Conservation (phyloP, 1,140 invertebrate genomes). For the Drosophila saltans region DNA sequence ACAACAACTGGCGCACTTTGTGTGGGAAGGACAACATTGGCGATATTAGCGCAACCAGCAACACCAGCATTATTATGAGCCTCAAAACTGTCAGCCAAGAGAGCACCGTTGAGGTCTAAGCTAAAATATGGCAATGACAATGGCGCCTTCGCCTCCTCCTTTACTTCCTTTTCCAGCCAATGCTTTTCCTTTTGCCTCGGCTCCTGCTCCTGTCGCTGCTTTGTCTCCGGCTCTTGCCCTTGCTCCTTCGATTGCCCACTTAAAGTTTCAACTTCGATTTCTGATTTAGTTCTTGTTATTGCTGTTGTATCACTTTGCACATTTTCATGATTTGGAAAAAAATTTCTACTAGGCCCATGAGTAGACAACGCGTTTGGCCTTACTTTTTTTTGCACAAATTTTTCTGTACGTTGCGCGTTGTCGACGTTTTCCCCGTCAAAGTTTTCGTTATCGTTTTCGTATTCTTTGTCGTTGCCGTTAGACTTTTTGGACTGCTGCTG, state of each 20-base stretch:
- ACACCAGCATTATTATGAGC: slow-evolving; percentile 53
- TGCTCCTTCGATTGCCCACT: background rate
- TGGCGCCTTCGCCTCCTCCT: slow-evolving; percentile 55
- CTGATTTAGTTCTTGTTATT: background rate
- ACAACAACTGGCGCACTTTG: slow-evolving; percentile 48
- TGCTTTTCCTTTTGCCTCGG: slow-evolving; percentile 5
- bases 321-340: slow-evolving; percentile 63
- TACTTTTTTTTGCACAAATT: slow-evolving; percentile 69
- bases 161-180: slow-evolving; percentile 1
- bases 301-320: slow-evolving; percentile 55
- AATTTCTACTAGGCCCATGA: slow-evolving; percentile 29
- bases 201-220: background rate
- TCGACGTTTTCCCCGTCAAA: slow-evolving; percentile 45
- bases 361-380: slow-evolving; percentile 37
- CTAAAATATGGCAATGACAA: slow-evolving; percentile 68
- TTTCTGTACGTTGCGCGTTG: slow-evolving; percentile 70
- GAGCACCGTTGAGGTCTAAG: slow-evolving; percentile 19
- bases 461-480: background rate
- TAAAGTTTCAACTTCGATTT: too few relatives aligned
- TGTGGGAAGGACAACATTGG: slow-evolving; percentile 37
- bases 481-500: background rate
- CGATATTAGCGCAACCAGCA: slow-evolving; percentile 28
- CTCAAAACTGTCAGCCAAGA: slow-evolving; percentile 26
- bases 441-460: slow-evolving; percentile 20
- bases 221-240: background rate